Conservation (phyloP, 2,113 vertebrate genomes). For the Dermatemys mawii region DNA sequence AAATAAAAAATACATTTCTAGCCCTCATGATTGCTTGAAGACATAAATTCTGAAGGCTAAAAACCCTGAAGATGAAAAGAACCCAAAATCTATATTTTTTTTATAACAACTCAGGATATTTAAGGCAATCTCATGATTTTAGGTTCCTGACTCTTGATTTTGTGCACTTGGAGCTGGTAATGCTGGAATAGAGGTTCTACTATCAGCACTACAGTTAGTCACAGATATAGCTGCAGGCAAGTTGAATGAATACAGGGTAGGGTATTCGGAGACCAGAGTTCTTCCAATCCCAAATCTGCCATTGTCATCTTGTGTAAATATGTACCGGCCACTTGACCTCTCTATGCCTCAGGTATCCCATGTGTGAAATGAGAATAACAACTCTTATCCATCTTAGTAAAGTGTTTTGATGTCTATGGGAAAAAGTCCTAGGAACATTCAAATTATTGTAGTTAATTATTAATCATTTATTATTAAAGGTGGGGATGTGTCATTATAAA, state of each 20-base stretch:
- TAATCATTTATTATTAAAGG: slow-evolving; percentile 57
- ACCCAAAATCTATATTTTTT: background rate
- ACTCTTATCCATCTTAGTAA: slow-evolving; percentile 39
- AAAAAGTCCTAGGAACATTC: slow-evolving; percentile 49
- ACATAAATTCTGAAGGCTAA: background rate
- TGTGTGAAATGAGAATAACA: slow-evolving; percentile 60
- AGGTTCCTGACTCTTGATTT: background rate
- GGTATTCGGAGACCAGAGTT: slow-evolving; percentile 42
- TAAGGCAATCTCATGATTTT: background rate
- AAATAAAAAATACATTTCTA: background rate
- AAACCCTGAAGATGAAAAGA: background rate
- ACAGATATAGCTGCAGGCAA: slow-evolving; percentile 6
- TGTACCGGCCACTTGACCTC: slow-evolving; percentile 49
- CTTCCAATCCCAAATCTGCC: slow-evolving; percentile 20
- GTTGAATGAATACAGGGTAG: slow-evolving; percentile 11
- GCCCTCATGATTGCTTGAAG: background rate
- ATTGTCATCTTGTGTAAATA: background rate
- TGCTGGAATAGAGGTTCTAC: background rate
- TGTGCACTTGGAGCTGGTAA: background rate
- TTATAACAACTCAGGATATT: background rate
- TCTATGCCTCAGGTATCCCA: slow-evolving; percentile 51
- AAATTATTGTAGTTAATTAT: slow-evolving; percentile 66
- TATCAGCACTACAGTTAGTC: background rate
- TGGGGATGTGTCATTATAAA: slow-evolving; percentile 60
- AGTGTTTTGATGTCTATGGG: slow-evolving; percentile 62